Percentiles rank a stretch among this genome's conserved stretches.
Evolutionary conservation across 2,113 vertebrate genomes (phyloP).

Genomic region (Geococcyx californianus): DNA sequence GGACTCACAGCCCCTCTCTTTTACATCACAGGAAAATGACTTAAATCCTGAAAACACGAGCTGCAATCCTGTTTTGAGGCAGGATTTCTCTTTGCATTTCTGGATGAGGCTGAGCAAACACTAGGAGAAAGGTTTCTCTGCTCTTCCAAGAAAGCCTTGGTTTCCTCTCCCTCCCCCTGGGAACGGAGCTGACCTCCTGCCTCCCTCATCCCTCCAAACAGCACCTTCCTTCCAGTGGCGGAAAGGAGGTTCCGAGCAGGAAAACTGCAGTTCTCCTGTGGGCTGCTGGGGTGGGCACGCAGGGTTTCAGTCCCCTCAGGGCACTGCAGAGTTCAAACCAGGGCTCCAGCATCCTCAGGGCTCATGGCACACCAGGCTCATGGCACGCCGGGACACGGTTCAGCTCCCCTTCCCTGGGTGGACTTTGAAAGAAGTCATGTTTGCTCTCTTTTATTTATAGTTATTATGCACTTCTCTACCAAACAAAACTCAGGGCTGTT

Average conservation of each 20-base stretch:
- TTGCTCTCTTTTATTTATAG: background rate
- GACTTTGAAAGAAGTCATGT: background rate
- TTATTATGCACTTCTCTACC: background rate
- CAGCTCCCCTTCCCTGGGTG: background rate
- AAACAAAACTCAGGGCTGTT: background rate
- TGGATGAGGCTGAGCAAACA: background rate
- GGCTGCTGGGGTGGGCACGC: background rate
- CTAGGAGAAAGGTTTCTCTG: background rate
- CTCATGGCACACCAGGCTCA: background rate
- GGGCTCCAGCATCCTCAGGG: background rate
- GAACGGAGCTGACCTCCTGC: background rate
- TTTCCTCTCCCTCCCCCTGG: background rate
- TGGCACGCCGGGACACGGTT: accelerated
- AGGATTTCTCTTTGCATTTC: background rate
- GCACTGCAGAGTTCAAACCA: background rate
- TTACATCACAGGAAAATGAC: background rate
- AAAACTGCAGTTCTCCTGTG: background rate
- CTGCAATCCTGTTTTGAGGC: background rate
- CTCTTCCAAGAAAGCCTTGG: background rate
- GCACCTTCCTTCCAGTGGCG: background rate
- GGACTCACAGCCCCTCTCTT: accelerated
- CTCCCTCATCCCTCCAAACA: background rate
- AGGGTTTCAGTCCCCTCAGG: background rate
- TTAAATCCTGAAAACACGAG: background rate
- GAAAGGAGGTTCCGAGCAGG: background rate